These are phyloP conservation scores for Reticulitermes speratus DNA, from an alignment of 1,140 invertebrate genomes.

Conservation along the genomic window DNA sequence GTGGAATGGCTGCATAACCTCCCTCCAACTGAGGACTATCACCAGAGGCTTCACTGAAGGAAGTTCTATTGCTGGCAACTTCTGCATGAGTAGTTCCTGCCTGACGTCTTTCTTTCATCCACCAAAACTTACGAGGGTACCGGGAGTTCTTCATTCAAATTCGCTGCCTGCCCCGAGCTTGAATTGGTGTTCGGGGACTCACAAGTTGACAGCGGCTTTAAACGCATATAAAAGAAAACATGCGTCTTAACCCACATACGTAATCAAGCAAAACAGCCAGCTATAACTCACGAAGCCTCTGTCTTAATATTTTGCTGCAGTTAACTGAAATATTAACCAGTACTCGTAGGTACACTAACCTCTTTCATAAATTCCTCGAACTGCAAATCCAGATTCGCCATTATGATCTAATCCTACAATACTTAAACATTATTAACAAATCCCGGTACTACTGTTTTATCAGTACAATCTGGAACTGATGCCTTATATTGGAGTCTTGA, in stretches of 20 bases:
- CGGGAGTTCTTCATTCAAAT: background rate
- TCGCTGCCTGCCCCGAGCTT: background rate
- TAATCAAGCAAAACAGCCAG: background rate
- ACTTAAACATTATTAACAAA: background rate
- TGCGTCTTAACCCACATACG: background rate
- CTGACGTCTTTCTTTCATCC: background rate
- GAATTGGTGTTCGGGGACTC: background rate
- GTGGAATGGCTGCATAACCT: background rate
- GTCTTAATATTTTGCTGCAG: background rate
- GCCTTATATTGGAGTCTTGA: too few species aligned
- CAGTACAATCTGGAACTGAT: too few species aligned
- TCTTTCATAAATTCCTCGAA: conserved; percentile 17
- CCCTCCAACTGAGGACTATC: background rate
- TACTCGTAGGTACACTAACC: background rate
- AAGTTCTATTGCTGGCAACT: background rate
- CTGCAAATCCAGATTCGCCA: background rate
- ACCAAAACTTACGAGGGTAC: background rate
- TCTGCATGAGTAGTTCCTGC: background rate
- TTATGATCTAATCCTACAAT: background rate
- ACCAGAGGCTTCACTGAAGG: background rate
- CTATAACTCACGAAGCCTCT: too few species aligned
- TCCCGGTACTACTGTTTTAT: too few species aligned
- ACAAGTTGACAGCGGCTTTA: background rate
- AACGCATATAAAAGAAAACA: background rate
- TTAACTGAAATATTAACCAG: background rate